These are phyloP conservation scores for Drymodes brunneopygia DNA, from an alignment of 2,113 vertebrate species.

Conservation along the genomic window DNA sequence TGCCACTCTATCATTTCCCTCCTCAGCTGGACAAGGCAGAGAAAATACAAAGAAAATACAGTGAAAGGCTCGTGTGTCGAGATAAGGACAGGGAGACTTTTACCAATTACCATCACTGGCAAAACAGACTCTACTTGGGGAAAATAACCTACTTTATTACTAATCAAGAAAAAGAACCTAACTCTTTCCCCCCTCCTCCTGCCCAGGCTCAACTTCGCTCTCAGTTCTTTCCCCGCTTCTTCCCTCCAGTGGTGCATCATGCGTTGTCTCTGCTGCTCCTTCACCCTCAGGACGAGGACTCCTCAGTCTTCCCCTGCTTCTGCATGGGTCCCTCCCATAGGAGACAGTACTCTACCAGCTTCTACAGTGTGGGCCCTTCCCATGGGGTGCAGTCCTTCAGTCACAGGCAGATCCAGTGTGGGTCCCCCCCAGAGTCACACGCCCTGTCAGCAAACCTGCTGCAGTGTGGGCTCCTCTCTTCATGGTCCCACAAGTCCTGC, in stretches of 20 bases:
- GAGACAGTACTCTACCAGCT: neutral
- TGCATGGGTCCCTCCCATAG: accelerated
- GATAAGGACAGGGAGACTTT: neutral
- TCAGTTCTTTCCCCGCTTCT: neutral
- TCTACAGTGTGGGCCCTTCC: neutral
- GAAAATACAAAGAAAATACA: neutral
- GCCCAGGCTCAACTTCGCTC: accelerated
- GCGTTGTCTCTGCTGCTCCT: neutral
- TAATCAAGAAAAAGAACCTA: neutral
- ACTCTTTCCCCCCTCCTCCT: neutral
- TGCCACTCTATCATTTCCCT: neutral
- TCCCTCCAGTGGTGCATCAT: neutral
- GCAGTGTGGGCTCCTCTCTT: too few relatives aligned
- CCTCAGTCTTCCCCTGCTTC: neutral
- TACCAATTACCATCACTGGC: neutral
- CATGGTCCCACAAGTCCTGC: accelerated
- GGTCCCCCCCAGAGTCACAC: accelerated
- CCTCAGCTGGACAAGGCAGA: neutral
- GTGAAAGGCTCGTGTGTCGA: accelerated
- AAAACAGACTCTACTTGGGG: neutral
- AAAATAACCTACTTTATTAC: neutral
- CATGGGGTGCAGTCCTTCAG: neutral
- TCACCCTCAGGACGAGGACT: neutral
- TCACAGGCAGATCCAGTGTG: neutral
- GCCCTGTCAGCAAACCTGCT: neutral